A percentile compares a stretch with the other conserved stretches of the same genome.
Evolutionary conservation across 2,888 invertebrate genomes (phyloP).

Genomic region (Meliscaeva auricollis): DNA sequence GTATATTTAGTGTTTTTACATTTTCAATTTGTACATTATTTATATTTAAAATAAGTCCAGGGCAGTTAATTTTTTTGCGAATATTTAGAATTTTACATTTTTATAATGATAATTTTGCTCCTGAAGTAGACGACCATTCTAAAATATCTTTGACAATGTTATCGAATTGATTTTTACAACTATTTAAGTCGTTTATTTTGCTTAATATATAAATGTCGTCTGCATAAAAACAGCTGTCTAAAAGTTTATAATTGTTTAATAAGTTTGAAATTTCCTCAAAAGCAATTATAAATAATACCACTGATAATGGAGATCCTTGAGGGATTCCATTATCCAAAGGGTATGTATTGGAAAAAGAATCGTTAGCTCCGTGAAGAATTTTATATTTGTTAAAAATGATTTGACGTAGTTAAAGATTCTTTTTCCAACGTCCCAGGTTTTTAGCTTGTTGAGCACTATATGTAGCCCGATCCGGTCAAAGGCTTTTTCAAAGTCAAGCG

Average conservation of each 20-base stretch:
- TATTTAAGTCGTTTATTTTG: background rate
- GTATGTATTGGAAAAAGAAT: background rate
- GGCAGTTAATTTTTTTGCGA: slow-evolving; percentile 26
- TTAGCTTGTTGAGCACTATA: slow-evolving; percentile 40
- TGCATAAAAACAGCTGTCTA: slow-evolving; percentile 27
- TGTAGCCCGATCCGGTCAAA: slow-evolving; percentile 52
- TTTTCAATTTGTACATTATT: slow-evolving; percentile 3
- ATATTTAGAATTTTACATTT: slow-evolving; percentile 41
- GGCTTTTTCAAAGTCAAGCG: slow-evolving; percentile 48
- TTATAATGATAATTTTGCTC: slow-evolving; percentile 34
- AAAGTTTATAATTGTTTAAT: slow-evolving; percentile 13
- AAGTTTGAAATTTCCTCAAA: background rate
- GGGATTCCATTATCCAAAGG: background rate
- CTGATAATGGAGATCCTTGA: no score
- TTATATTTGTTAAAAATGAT: slow-evolving; percentile 33
- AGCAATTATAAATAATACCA: no score
- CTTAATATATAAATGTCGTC: slow-evolving; percentile 31
- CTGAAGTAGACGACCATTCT: slow-evolving; percentile 1
- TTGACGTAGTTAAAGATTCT: slow-evolving; percentile 9
- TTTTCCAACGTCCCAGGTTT: background rate
- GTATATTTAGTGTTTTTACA: slow-evolving; percentile 6
- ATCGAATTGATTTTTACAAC: background rate
- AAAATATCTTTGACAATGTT: slow-evolving; percentile 4
- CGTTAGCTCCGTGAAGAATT: slow-evolving; percentile 1
- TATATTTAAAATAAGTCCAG: background rate